Evolutionary conservation across 2,888 invertebrate species (phyloP), one percentile per base, ranked within the genome.

Genomic region (Acanthococcus lagerstroemiae): DNA sequence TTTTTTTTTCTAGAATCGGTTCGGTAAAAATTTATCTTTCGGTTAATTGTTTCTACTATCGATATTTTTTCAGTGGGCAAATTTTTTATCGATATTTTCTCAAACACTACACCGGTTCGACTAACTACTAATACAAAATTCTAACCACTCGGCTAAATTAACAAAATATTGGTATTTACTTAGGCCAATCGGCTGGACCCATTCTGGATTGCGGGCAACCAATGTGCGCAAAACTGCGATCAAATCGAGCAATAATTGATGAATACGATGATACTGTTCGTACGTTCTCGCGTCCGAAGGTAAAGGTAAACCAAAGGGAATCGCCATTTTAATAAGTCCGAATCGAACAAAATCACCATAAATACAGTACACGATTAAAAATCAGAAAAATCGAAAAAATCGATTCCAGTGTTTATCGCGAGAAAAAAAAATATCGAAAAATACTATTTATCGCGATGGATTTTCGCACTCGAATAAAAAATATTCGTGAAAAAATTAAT

Each of bases 261-360:
- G 66, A 17, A 66, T 66, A 21, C 56, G 25, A 48, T 57, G 12
- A 37, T 66, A 66, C 19, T 66, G 66, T 3, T 66, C 66, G 19
- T 57, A 24, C 0, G 66, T 57, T 12, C n/a, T 24, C 27, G 56
- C 57, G 17, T 66, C 66, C n/a, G 57, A 57, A 15, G 66, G 66
- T 26, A 65, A 22, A n/a, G n/a, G n/a, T n/a, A 55, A 52, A 50
- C 26, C 48, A 37, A 66, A 66, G 50, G 66, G 56, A 17, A 66
- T 66, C 19, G 66, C 66, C 66, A 66, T 66, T 56, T 30, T 63
- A n/a, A 44, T n/a, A n/a, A 52, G 15, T 55, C 46, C 58, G 3
- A 37, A 37, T 15, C 37, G 3, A 37, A 37, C 37, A n/a, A 15
- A 9, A 52, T 24, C 52, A 52, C 19, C 52, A 52, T 52, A 52